Evolutionary conservation across 2,888 invertebrate genomes (phyloP).

Genomic region (Philereme transversata): DNA sequence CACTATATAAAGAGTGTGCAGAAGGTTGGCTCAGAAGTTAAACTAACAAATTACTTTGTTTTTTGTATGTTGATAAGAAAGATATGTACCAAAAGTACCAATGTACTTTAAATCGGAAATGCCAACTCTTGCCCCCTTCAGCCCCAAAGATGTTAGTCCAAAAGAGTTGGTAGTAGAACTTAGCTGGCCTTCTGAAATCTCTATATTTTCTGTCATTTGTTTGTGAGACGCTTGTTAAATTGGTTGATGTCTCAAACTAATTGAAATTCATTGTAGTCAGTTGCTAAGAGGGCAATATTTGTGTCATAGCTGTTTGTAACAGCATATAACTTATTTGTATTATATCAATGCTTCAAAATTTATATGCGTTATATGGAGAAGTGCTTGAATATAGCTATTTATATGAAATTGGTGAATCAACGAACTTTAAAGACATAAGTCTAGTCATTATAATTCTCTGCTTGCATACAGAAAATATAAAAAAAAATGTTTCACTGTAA

Average conservation of each 20-base stretch:
- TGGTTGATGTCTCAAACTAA: conserved; percentile 62
- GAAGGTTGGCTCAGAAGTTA: too few relatives aligned
- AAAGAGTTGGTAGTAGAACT: too few relatives aligned
- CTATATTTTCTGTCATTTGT: conserved; percentile 45
- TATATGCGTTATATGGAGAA: conserved; percentile 48
- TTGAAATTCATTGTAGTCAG: conserved; percentile 61
- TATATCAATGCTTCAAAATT: conserved; percentile 40
- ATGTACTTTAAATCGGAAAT: too few relatives aligned
- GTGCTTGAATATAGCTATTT: conserved; percentile 57
- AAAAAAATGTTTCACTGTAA: conserved; percentile 11
- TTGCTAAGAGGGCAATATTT: conserved; percentile 57
- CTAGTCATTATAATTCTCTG: conserved; percentile 71
- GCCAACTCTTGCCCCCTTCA: too few relatives aligned
- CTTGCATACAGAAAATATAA: conserved; percentile 47
- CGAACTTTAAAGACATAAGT: conserved; percentile 70
- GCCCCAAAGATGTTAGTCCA: too few relatives aligned
- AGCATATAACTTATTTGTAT: conserved; percentile 37
- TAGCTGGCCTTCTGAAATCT: conserved; percentile 23
- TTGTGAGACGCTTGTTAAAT: conserved; percentile 60
- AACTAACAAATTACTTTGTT: too few relatives aligned
- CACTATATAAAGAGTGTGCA: too few relatives aligned
- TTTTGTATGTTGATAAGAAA: too few relatives aligned
- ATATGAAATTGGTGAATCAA: conserved; percentile 65
- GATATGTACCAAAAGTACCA: too few relatives aligned
- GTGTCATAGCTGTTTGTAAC: conserved; percentile 62